Evolutionary conservation across 2,888 invertebrate species (phyloP).

Genomic region (Priocnemis perturbator): DNA sequence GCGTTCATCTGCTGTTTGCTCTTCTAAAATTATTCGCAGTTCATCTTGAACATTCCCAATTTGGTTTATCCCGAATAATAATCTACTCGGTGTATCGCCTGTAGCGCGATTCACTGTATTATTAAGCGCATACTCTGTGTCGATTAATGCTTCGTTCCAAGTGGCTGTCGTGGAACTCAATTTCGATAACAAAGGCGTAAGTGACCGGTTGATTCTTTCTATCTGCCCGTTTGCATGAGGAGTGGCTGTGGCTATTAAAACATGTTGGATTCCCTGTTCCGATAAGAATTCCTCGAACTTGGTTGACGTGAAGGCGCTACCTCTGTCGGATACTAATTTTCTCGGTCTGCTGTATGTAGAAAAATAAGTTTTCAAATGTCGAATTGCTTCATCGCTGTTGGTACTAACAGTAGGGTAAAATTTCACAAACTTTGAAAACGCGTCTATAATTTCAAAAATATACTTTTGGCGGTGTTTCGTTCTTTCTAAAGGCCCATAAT

Average conservation of each 20-base stretch:
- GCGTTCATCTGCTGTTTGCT: not conserved
- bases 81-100: not conserved
- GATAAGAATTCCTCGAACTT: conserved; percentile 2
- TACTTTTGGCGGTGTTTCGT: conserved; percentile 56
- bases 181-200: not conserved
- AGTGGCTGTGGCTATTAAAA: not conserved
- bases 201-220: too few relatives aligned
- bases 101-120: not conserved
- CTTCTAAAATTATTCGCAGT: not conserved
- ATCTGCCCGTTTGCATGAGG: not conserved
- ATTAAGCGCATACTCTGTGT: not conserved
- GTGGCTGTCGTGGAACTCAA: not conserved
- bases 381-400: conserved; percentile 37
- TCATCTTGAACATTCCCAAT: not conserved
- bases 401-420: conserved; percentile 49
- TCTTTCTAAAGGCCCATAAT: conserved; percentile 48
- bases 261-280: not conserved
- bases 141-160: not conserved
- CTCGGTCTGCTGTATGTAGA: not conserved
- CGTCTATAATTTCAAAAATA: conserved; percentile 53
- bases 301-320: too few relatives aligned
- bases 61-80: not conserved
- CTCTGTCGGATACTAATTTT: not conserved
- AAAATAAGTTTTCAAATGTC: too few relatives aligned
- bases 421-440: too few relatives aligned